phyloP scores from a whole-genome alignment of 2,797 vertebrate genomes.

The Cynopterus sphinx region DNA sequence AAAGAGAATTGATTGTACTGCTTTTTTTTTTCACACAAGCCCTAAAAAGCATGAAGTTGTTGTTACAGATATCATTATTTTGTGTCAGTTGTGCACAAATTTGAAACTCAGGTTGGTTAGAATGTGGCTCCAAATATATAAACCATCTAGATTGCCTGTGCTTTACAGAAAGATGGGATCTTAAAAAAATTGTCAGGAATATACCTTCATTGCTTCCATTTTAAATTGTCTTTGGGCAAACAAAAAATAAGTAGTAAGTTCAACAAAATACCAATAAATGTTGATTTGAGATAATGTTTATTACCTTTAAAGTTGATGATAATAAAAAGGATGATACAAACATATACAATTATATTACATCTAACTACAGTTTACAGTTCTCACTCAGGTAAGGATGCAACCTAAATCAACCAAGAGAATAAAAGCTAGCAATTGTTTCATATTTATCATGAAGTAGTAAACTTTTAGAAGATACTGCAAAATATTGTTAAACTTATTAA shows the following conservation, averaged over 20 bases:
- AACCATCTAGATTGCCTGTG: background rate
- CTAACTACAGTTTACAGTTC: background rate
- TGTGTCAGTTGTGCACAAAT: constrained; percentile 26
- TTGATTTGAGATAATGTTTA: background rate
- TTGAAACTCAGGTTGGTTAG: constrained; percentile 16
- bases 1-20: constrained; percentile 38
- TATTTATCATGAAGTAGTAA: background rate
- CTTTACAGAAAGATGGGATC: background rate
- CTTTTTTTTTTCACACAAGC: background rate
- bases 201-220: background rate
- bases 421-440: background rate
- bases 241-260: background rate
- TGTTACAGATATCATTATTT: constrained; percentile 41
- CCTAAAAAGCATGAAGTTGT: constrained; percentile 55
- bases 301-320: background rate
- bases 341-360: background rate
- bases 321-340: background rate
- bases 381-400: background rate
- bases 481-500: background rate
- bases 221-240: background rate
- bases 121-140: background rate
- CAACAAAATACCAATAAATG: background rate
- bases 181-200: background rate
- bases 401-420: background rate
- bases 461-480: background rate